Evolutionary conservation across 35 echinoderm and acorn worm species (phyloP).

Genomic region (Acanthaster planci): DNA sequence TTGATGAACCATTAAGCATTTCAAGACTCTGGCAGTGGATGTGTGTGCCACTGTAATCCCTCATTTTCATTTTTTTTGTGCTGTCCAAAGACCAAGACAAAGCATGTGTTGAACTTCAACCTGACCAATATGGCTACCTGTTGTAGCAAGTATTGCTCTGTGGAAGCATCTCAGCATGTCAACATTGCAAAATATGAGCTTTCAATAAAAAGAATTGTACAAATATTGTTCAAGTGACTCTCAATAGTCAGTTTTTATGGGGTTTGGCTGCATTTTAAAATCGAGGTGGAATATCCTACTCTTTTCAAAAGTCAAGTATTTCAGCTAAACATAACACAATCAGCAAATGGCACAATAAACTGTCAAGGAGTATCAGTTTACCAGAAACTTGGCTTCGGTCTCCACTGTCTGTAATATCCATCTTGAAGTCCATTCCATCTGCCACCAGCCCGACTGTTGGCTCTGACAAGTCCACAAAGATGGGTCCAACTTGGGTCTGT

Average conservation of each 20-base stretch:
- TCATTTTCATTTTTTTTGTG: too few species aligned
- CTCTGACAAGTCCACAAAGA: conserved; percentile 31
- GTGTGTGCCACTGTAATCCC: too few species aligned
- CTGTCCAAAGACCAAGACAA: too few species aligned
- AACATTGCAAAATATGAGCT: background rate
- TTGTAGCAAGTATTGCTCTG: too few species aligned
- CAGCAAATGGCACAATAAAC: background rate
- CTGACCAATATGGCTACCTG: too few species aligned
- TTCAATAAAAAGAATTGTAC: background rate
- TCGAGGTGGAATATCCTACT: background rate
- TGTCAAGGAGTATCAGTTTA: background rate
- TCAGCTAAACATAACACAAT: background rate
- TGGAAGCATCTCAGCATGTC: too few species aligned
- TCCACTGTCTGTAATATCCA: conserved; percentile 2
- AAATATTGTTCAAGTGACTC: background rate
- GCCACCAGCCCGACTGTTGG: conserved; percentile 38
- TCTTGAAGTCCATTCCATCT: conserved; percentile 49
- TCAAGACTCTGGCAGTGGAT: too few species aligned
- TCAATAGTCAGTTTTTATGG: background rate
- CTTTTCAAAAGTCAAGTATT: background rate
- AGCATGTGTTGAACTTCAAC: too few species aligned
- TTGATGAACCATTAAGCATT: too few species aligned
- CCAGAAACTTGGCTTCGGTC: conserved; percentile 26
- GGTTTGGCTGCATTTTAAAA: background rate
- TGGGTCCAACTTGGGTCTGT: conserved; percentile 10